Conservation (phyloP, 2,888 invertebrate genomes). For the Drosophila paramelanica region DNA sequence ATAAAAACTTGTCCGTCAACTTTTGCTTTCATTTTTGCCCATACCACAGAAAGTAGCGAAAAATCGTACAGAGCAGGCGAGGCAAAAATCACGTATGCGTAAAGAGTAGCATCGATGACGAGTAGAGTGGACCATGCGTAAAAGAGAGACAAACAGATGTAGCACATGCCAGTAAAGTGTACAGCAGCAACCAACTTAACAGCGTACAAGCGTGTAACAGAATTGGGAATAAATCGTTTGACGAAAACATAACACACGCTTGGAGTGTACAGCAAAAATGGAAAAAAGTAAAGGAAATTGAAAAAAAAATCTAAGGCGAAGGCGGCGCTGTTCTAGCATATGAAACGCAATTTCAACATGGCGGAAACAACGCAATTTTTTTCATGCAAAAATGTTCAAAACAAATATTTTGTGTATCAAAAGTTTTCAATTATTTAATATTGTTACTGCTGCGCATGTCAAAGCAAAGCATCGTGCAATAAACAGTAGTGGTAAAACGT, state of each 20-base stretch:
- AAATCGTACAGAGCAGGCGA: conserved; percentile 56
- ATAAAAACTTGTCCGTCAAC: conserved; percentile 79
- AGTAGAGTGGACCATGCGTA: conserved; percentile 8
- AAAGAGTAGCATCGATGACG: conserved; percentile 48
- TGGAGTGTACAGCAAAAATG: conserved; percentile 50
- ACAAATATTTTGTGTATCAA: conserved; percentile 6
- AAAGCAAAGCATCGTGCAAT: conserved; percentile 32
- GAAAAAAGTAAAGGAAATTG: conserved; percentile 31
- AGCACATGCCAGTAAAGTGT: conserved; percentile 27
- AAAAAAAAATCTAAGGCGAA: conserved; percentile 26
- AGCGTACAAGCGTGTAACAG: conserved; percentile 49
- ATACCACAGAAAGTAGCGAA: conserved; percentile 60
- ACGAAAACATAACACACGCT: conserved; percentile 69
- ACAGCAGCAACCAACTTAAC: conserved; percentile 68
- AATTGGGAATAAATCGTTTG: conserved; percentile 68
- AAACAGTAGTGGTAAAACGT: conserved; percentile 1
- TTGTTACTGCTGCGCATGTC: conserved; percentile 68
- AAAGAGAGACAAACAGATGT: conserved; percentile 53
- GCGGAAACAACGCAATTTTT: conserved; percentile 36
- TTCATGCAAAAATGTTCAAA: neutral
- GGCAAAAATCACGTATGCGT: conserved; percentile 74
- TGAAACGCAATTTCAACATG: conserved; percentile 48
- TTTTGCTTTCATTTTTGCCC: conserved; percentile 82
- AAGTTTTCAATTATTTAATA: conserved; percentile 1
- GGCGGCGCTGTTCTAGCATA: conserved; percentile 32